These are phyloP conservation scores for Drosophila orena DNA, from an alignment of 1,140 invertebrate species.

Conservation along the genomic window DNA sequence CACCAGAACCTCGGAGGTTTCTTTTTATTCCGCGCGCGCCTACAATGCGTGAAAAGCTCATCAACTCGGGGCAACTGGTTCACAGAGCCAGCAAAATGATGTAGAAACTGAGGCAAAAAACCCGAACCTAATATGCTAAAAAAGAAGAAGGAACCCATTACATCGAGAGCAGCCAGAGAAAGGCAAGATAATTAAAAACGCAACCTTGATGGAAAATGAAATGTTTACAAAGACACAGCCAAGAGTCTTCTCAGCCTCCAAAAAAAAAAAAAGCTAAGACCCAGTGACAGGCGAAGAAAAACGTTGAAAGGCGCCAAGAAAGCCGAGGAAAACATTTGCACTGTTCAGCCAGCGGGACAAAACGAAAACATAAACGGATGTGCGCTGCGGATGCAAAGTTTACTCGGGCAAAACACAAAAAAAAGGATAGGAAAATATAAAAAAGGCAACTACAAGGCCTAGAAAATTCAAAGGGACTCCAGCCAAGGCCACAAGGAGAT, in stretches of 20 bases:
- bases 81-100: constrained; percentile 62
- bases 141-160: constrained; percentile 51
- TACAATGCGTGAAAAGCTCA: constrained; percentile 81
- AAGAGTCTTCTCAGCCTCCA: constrained; percentile 5
- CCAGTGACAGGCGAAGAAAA: constrained; percentile 63
- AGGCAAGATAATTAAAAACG: constrained; percentile 84
- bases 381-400: constrained; percentile 78
- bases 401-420: constrained; percentile 53
- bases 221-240: constrained; percentile 77
- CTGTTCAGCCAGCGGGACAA: constrained; percentile 65
- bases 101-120: constrained; percentile 62
- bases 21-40: constrained; percentile 61
- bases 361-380: constrained; percentile 77
- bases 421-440: not conserved
- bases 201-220: constrained; percentile 84
- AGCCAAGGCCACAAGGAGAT: constrained; percentile 6
- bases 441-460: constrained; percentile 15
- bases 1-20: constrained; percentile 8
- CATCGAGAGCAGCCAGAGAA: constrained; percentile 70
- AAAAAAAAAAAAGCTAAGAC: constrained; percentile 40
- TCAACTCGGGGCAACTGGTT: constrained; percentile 59
- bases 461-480: constrained; percentile 10
- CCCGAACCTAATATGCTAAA: constrained; percentile 71
- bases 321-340: constrained; percentile 51
- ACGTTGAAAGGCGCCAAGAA: constrained; percentile 66